These are phyloP conservation scores for Perizoma flavofasciatum DNA, from an alignment of 2,888 invertebrate species.

Conservation along the genomic window DNA sequence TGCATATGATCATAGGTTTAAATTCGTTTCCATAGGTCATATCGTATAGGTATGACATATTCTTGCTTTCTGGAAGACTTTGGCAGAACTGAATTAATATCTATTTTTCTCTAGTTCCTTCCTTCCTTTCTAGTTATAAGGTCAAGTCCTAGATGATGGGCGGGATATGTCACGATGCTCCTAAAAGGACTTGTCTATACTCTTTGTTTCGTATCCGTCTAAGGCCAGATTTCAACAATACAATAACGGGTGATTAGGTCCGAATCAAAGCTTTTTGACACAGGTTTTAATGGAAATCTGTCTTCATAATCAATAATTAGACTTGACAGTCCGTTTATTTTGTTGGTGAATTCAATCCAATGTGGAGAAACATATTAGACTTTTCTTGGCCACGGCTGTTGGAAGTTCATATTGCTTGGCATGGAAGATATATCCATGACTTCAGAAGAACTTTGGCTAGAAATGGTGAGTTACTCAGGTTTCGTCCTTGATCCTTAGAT, in stretches of 20 bases:
- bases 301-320: no score
- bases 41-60: slow-evolving; percentile 38
- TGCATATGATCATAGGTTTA: no score
- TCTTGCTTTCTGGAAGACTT: slow-evolving; percentile 83
- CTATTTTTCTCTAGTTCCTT: slow-evolving; percentile 88
- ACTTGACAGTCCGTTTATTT: no score
- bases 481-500: slow-evolving; percentile 87
- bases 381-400: slow-evolving; percentile 1
- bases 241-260: no score
- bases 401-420: slow-evolving; percentile 62
- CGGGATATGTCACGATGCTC: slow-evolving; percentile 73
- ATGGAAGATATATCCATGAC: slow-evolving; percentile 63
- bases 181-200: slow-evolving; percentile 68
- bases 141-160: slow-evolving; percentile 71
- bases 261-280: no score
- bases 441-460: slow-evolving; percentile 88
- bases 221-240: no score
- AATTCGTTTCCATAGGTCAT: no score
- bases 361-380: no score
- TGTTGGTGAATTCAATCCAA: no score
- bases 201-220: slow-evolving; percentile 61
- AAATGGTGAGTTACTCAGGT: slow-evolving; percentile 89
- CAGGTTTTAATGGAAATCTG: no score
- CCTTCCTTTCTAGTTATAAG: slow-evolving; percentile 85
- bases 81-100: slow-evolving; percentile 86